Percentiles rank a stretch among this genome's conserved stretches.
These are phyloP conservation scores for Lates calcarifer DNA, from an alignment of 2,113 vertebrate species.

Conservation along the genomic window DNA sequence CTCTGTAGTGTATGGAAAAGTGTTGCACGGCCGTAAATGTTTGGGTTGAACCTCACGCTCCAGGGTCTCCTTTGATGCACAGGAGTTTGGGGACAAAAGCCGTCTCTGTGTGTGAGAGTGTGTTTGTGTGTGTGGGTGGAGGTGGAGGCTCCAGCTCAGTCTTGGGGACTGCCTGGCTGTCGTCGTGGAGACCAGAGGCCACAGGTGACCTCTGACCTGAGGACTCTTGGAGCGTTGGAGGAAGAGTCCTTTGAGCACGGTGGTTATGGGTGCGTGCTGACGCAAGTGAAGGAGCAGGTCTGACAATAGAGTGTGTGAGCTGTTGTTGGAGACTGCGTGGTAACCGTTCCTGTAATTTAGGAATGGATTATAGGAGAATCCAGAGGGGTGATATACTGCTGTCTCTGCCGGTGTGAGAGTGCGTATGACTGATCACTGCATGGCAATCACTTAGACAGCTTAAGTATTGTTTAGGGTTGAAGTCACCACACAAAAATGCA, in stretches of 20 bases:
- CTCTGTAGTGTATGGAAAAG: constrained; percentile 34
- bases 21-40: constrained; percentile 65
- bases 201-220: constrained; percentile 81
- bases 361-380: constrained; percentile 21
- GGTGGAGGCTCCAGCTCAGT: constrained; percentile 30
- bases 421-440: constrained; percentile 22
- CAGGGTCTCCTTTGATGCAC: constrained; percentile 64
- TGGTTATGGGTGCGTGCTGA: constrained; percentile 58
- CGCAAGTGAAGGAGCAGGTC: constrained; percentile 47
- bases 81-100: constrained; percentile 77
- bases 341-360: constrained; percentile 54
- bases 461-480: constrained; percentile 61
- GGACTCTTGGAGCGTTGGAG: constrained; percentile 59
- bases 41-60: constrained; percentile 66
- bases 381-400: constrained; percentile 24
- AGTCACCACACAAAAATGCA: constrained; percentile 54
- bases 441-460: constrained; percentile 42
- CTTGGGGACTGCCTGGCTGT: constrained; percentile 76
- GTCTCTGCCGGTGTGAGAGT: constrained; percentile 21
- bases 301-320: constrained; percentile 55
- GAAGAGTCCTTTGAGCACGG: constrained; percentile 54
- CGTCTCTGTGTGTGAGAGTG: constrained; percentile 44
- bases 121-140: constrained; percentile 30
- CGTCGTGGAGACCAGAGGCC: constrained; percentile 84
- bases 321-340: constrained; percentile 44